A percentile compares a stretch with the other conserved stretches of the same genome.
These are phyloP conservation scores for Pollimyrus isidori DNA, from an alignment of 2,113 vertebrate species.

Conservation along the genomic window DNA sequence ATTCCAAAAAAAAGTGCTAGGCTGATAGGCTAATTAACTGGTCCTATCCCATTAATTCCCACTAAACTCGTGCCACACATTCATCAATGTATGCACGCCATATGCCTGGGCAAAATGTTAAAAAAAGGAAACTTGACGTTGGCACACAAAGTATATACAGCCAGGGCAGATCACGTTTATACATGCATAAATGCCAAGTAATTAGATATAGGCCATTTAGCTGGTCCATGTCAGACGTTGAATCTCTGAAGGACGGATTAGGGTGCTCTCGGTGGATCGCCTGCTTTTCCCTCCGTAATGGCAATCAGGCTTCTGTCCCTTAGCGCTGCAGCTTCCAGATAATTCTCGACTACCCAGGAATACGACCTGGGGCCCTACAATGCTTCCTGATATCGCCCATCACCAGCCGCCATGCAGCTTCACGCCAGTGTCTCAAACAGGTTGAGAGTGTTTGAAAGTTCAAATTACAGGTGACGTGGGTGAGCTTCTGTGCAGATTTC, in stretches of 20 bases:
- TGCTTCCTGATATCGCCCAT: neutral
- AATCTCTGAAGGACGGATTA: neutral
- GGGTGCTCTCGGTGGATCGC: neutral
- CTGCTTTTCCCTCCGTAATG: neutral
- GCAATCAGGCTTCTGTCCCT: neutral
- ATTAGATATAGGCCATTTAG: neutral
- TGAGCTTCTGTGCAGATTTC: neutral
- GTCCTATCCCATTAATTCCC: neutral
- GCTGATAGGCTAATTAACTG: neutral
- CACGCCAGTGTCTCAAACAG: neutral
- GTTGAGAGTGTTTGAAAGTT: neutral
- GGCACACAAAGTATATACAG: neutral
- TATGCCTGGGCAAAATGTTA: neutral
- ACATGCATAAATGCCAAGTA: neutral
- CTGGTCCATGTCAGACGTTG: neutral
- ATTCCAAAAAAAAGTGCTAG: neutral
- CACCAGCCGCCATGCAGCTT: neutral
- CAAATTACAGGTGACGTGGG: neutral
- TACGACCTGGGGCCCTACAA: neutral
- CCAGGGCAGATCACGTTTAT: neutral
- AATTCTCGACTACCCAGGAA: conserved; percentile 20
- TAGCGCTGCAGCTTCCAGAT: conserved; percentile 4
- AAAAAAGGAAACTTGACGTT: neutral
- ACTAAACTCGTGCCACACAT: neutral
- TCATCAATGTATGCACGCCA: neutral